Base-by-base conservation (phyloP, 2,888 invertebrate genomes). In the Dicycla oo region DNA sequence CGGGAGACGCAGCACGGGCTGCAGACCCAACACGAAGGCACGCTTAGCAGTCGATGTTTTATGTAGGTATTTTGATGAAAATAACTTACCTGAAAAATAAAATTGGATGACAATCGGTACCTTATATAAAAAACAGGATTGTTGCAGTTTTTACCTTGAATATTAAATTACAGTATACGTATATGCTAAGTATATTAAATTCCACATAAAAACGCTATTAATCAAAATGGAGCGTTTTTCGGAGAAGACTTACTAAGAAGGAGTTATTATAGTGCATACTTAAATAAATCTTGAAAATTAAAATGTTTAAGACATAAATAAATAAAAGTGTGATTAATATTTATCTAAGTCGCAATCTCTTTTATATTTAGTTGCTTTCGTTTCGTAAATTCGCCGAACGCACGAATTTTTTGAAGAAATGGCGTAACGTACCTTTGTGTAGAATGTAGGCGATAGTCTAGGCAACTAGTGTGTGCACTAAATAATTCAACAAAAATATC, bases 171-270 rank as follows among this genome's bases (percentile, higher is more conserved):
- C 43, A 26, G 15, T 38, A 13, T 53, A 7, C 1, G 6, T 6
- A 2, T 34, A 34, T 7, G 20, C 30, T 45, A 62, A n/a, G n/a
- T 51, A 13, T 43, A 71, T 53, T 51, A 72, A 80, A 61, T 76
- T 74, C 7, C 8, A 40, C 10, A 47, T 54, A 18, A 34, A 38
- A 58, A 40, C 34, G 1, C 8, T 23, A 7, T 26, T 64, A 13
- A 58, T 26, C 2, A 34, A 54, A 69, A 51, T n/a, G 34, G 10
- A 51, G 30, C 18, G 49, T 63, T 51, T 53, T n/a, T 43, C n/a
- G n/a, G 30, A 49, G 10, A 74, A 49, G 38, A 47, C 7, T 49
- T 34, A n/a, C 18, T 75, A 18, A 18, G 15, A 20, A 45, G 13
- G 2, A 64, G 20, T 45, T 8, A 38, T 18, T 7, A 15, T 15